Evolutionary conservation across 2,888 invertebrate species (phyloP).

Genomic region (Drosophila lutescens): DNA sequence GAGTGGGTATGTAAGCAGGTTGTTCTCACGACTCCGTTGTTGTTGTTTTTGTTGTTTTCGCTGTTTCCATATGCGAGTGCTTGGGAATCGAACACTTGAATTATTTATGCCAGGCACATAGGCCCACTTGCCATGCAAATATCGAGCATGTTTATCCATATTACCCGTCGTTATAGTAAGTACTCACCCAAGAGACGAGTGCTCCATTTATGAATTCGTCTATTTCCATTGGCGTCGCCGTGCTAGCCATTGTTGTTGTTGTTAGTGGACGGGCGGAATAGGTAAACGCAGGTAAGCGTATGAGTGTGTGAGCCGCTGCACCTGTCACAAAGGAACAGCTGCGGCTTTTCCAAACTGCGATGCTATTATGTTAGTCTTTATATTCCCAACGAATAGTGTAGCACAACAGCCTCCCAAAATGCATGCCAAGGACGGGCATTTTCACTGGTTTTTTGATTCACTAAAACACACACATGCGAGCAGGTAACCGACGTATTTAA

Average conservation of each 20-base stretch:
- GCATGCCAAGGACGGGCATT: constrained; percentile 49
- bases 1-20: constrained; percentile 27
- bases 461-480: constrained; percentile 12
- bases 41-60: constrained; percentile 22
- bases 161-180: constrained; percentile 82
- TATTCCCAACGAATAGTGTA: constrained; percentile 6
- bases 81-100: constrained; percentile 59
- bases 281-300: constrained; percentile 33
- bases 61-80: constrained; percentile 26
- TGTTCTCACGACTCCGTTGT: constrained; percentile 22
- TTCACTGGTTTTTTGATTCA: background rate
- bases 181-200: constrained; percentile 93
- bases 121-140: constrained; percentile 47
- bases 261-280: constrained; percentile 30
- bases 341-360: constrained; percentile 10
- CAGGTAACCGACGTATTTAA: constrained; percentile 6
- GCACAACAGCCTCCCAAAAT: constrained; percentile 58
- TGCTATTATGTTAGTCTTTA: constrained; percentile 12
- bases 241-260: constrained; percentile 66
- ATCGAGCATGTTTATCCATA: constrained; percentile 61
- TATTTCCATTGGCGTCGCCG: constrained; percentile 87
- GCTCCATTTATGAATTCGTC: constrained; percentile 90
- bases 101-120: constrained; percentile 66
- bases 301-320: constrained; percentile 46
- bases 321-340: constrained; percentile 51